Evolutionary conservation across 2,888 invertebrate species (phyloP), one percentile per base, ranked within the genome.

Genomic region (Papilio gigon): DNA sequence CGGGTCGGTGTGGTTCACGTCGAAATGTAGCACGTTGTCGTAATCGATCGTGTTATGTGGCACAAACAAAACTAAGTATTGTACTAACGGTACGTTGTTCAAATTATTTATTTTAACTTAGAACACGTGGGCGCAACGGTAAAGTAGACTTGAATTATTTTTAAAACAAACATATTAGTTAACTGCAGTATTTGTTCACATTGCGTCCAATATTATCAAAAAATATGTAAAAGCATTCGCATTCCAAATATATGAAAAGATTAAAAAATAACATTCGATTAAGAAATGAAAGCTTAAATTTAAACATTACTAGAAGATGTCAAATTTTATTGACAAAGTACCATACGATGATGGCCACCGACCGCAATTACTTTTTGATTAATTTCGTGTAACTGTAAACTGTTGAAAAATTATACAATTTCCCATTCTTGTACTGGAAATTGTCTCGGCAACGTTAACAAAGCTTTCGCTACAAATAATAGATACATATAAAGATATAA

Each of bases 41-140:
- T 67, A 67, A 61, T 67, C 60, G 61, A 61, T 67, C 30, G 25
- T 61, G 22, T 50, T 40, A 61, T 66, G 37, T 37, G 50, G 50
- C 61, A 61, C 67, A 53, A 40, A 61, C 17, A 25, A 50, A 17
- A 53, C 40, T 58, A 27, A 30, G 44, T 44, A 62, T 47, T n/a
- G 30, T 8, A 33, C 17, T 20, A 65, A 65, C 58, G 42, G 65
- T 56, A 27, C 27, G 2, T 20, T 37, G 56, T 56, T 27, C 56
- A 65, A 56, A 25, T 42, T 56, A 56, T 53, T 53, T 50, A 50
- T n/a, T 53, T 53, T 30, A n/a, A 56, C 30, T 56, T 56, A 56
- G 27, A 69, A 69, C 66, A 66, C 61, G 61, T 70, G 62, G 27
- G 40, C 25, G 40, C 17, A 42, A 14, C 42, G 47, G 62, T 61